These are phyloP conservation scores for Picathartes gymnocephalus DNA, from an alignment of 2,113 vertebrate genomes.

Conservation along the genomic window DNA sequence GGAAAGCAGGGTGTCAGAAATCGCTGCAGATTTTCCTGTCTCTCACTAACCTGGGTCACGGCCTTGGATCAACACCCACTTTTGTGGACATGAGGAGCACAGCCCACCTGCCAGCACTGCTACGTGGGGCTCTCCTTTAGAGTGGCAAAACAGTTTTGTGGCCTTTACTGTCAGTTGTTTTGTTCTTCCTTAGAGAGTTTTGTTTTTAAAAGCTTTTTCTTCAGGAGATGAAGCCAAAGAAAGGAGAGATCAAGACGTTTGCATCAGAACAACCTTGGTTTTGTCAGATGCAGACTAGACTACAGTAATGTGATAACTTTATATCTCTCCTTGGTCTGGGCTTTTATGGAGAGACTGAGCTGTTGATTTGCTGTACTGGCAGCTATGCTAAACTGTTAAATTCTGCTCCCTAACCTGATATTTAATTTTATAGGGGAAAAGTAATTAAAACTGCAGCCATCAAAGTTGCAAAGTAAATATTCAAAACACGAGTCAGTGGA, in stretches of 20 bases:
- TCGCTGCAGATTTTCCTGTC: neutral
- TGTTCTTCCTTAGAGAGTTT: neutral
- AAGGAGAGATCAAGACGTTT: neutral
- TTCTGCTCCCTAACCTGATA: neutral
- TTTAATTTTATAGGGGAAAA: neutral
- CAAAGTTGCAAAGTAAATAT: neutral
- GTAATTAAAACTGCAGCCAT: neutral
- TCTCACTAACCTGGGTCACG: neutral
- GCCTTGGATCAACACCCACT: neutral
- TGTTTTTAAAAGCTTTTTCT: neutral
- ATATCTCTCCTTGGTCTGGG: neutral
- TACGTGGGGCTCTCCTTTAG: neutral
- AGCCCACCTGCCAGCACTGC: neutral
- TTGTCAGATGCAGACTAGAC: slow-evolving; percentile 28
- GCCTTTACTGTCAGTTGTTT: neutral
- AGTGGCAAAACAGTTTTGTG: neutral
- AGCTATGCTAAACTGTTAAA: neutral
- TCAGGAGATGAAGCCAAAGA: neutral
- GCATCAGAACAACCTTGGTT: neutral
- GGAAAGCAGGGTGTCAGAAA: neutral
- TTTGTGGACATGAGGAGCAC: neutral
- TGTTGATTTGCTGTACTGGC: neutral
- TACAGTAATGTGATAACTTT: neutral
- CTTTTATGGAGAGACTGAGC: neutral
- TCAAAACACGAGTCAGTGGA: neutral